phyloP scores from a whole-genome alignment of 1,140 invertebrate genomes.

The Xylocopa sonorina region DNA sequence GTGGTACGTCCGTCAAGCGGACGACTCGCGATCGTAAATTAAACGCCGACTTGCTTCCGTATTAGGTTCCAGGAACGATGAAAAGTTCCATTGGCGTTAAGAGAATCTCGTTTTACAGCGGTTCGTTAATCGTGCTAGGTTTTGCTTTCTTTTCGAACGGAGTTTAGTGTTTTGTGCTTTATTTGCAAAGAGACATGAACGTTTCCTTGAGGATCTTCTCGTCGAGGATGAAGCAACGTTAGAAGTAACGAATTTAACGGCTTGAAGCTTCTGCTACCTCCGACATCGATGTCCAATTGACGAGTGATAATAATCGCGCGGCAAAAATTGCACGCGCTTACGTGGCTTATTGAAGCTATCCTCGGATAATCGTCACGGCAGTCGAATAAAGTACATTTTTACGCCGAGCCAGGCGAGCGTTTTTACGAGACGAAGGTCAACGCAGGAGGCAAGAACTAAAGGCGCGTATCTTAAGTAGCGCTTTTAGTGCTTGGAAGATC shows the following conservation, averaged over 20 bases:
- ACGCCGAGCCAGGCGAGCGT: background rate
- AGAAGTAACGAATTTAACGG: background rate
- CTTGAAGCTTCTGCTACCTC: background rate
- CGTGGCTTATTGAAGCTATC: background rate
- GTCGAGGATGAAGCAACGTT: background rate
- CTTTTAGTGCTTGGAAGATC: background rate
- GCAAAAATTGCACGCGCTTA: background rate
- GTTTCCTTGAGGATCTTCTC: background rate
- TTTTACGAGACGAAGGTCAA: constrained; percentile 3
- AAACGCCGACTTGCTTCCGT: background rate
- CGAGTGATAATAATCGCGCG: constrained; percentile 8
- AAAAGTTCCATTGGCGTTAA: too few species aligned
- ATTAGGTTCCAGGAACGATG: background rate
- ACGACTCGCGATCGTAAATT: background rate
- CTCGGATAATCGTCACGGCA: constrained; percentile 4
- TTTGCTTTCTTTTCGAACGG: background rate
- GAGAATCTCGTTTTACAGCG: background rate
- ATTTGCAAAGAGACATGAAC: too few species aligned
- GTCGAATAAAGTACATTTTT: constrained; percentile 18
- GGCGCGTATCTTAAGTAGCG: constrained; percentile 21
- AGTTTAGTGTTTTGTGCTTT: too few species aligned
- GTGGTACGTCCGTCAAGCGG: background rate
- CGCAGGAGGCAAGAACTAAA: background rate
- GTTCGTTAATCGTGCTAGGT: background rate
- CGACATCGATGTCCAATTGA: background rate